Percentiles rank a stretch among this genome's conserved stretches.
These are phyloP conservation scores for Microplitis manilae DNA, from an alignment of 2,888 invertebrate genomes.

Conservation along the genomic window DNA sequence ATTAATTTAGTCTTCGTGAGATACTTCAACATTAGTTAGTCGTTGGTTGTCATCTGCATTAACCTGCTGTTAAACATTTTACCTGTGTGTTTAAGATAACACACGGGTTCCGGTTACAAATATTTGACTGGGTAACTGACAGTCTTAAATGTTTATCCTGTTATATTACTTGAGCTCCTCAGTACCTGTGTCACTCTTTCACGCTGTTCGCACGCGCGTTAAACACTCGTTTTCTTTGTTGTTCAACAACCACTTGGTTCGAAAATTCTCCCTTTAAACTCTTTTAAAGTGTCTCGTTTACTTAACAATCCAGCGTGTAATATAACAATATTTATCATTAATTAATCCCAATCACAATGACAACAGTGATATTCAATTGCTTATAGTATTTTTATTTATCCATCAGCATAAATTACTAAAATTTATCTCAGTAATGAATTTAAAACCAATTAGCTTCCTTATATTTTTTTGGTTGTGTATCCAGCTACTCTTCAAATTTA, in stretches of 20 bases:
- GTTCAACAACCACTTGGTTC: not conserved
- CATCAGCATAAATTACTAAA: not conserved
- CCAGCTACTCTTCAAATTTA: not conserved
- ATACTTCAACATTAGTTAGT: conserved; percentile 24
- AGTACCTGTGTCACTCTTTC: conserved; percentile 12
- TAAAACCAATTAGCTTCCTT: not conserved
- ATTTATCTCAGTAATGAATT: not conserved
- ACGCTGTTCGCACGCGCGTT: conserved; percentile 35
- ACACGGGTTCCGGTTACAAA: conserved; percentile 60
- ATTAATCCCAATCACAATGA: not conserved
- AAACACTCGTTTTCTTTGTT: conserved; percentile 13
- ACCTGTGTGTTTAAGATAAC: conserved; percentile 62
- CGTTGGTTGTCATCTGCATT: conserved; percentile 51
- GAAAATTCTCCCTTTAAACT: not conserved
- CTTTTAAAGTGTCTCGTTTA: not conserved
- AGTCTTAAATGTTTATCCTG: conserved; percentile 56
- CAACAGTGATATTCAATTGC: too few relatives aligned
- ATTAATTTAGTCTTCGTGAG: conserved; percentile 55
- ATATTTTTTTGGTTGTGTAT: not conserved
- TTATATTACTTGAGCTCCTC: not conserved
- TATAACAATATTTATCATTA: not conserved
- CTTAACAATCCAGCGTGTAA: not conserved
- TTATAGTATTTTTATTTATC: too few relatives aligned
- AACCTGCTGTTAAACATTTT: conserved; percentile 55
- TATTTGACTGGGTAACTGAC: conserved; percentile 67